Conservation (phyloP, 2,797 vertebrate species). For the Sebastes hopkinsi region DNA sequence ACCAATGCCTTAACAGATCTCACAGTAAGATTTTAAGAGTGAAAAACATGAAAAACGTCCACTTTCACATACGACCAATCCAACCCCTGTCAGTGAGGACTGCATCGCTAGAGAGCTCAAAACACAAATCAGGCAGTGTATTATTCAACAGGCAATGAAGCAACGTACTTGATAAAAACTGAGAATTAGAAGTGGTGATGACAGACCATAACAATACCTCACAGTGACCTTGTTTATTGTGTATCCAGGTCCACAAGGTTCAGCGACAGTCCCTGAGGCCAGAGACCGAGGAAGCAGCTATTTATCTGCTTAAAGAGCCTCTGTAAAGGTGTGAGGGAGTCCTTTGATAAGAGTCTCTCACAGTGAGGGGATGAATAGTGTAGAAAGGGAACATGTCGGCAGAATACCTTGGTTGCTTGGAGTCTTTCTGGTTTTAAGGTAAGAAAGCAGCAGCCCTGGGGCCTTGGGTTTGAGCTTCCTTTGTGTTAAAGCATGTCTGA, state of each 20-base stretch:
- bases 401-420: slow-evolving; percentile 20
- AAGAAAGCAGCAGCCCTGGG: slow-evolving; percentile 16
- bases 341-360: slow-evolving; percentile 23
- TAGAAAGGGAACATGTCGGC: slow-evolving; percentile 13
- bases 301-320: slow-evolving; percentile 45
- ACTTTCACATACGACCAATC: not conserved
- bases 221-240: slow-evolving; percentile 41
- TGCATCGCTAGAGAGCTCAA: not conserved
- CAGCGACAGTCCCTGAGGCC: slow-evolving; percentile 13
- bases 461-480: slow-evolving; percentile 34
- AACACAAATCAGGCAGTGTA: not conserved
- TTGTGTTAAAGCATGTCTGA: slow-evolving; percentile 37
- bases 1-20: not conserved
- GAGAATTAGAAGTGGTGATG: slow-evolving; percentile 7
- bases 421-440: slow-evolving; percentile 27
- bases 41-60: not conserved
- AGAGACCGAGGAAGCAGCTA: slow-evolving; percentile 24
- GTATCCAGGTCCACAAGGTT: slow-evolving; percentile 11
- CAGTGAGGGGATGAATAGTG: slow-evolving; percentile 6
- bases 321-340: not conserved
- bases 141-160: slow-evolving; percentile 13
- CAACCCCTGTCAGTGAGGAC: not conserved
- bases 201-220: not conserved
- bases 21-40: not conserved
- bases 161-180: not conserved